Percentiles rank a stretch among this genome's conserved stretches.
Conservation (phyloP, 2,113 vertebrate species). For the Neodon shergylaensis region DNA sequence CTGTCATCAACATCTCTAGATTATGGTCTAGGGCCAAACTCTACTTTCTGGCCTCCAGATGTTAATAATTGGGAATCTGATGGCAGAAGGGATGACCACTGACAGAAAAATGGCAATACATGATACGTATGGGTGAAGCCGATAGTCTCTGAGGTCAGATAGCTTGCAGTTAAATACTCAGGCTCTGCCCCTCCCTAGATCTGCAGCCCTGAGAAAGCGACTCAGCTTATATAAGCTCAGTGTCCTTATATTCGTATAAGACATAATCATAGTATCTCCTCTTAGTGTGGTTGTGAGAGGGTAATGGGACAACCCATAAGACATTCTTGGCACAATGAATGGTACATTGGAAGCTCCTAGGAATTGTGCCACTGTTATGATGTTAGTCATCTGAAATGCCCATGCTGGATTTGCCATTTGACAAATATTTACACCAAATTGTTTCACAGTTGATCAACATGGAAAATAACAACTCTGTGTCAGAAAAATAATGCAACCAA, state of each 20-base stretch:
- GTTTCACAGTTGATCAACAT: not conserved
- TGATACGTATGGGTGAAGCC: not conserved
- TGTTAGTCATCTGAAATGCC: not conserved
- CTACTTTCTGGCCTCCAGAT: conserved; percentile 61
- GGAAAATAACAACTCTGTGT: not conserved
- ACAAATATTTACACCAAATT: not conserved
- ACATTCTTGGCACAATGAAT: not conserved
- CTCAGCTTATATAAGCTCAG: not conserved
- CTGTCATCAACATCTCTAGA: conserved; percentile 58
- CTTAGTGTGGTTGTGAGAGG: not conserved
- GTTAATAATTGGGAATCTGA: conserved; percentile 52
- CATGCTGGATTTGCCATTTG: conserved; percentile 20
- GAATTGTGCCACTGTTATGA: not conserved
- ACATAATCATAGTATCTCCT: not conserved
- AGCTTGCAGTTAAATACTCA: not conserved
- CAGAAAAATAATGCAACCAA: not conserved
- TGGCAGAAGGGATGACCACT: conserved; percentile 25
- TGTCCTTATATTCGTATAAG: not conserved
- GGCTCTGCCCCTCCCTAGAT: not conserved
- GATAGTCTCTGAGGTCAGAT: not conserved
- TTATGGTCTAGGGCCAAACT: not conserved
- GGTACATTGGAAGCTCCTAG: not conserved
- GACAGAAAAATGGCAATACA: not conserved
- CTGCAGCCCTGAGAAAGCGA: not conserved
- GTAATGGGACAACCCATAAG: not conserved